phyloP scores from a whole-genome alignment of 2,797 vertebrate species.

The Hozukius guyotensis region DNA sequence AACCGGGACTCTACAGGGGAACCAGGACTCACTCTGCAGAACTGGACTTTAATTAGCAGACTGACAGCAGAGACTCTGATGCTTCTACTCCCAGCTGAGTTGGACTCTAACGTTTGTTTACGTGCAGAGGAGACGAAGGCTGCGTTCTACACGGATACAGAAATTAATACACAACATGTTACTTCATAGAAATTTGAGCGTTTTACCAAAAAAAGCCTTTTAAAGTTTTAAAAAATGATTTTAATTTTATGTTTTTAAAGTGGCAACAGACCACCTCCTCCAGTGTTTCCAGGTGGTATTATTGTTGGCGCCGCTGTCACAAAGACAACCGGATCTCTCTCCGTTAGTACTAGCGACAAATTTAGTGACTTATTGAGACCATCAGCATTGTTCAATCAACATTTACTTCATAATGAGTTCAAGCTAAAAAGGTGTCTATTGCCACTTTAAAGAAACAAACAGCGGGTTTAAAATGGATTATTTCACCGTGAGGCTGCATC shows the following conservation, averaged over 20 bases:
- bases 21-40: neutral
- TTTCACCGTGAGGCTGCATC: neutral
- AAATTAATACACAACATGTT: neutral
- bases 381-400: neutral
- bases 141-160: neutral
- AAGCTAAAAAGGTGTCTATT: neutral
- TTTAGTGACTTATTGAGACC: too few relatives aligned
- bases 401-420: neutral
- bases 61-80: neutral
- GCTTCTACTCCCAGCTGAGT: neutral
- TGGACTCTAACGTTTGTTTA: neutral
- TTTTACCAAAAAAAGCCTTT: neutral
- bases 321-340: too few relatives aligned
- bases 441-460: neutral
- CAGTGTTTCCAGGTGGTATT: neutral
- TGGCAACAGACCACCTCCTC: neutral
- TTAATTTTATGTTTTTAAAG: neutral
- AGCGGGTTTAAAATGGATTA: neutral
- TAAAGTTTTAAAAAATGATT: neutral
- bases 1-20: neutral
- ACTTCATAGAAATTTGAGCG: neutral
- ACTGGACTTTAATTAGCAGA: neutral
- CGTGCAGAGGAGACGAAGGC: neutral
- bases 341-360: too few relatives aligned
- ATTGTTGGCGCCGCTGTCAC: too few relatives aligned